Percentiles rank a stretch among this genome's conserved stretches.
Conservation (phyloP, 2,797 vertebrate genomes). For the Sebastes steindachneri region DNA sequence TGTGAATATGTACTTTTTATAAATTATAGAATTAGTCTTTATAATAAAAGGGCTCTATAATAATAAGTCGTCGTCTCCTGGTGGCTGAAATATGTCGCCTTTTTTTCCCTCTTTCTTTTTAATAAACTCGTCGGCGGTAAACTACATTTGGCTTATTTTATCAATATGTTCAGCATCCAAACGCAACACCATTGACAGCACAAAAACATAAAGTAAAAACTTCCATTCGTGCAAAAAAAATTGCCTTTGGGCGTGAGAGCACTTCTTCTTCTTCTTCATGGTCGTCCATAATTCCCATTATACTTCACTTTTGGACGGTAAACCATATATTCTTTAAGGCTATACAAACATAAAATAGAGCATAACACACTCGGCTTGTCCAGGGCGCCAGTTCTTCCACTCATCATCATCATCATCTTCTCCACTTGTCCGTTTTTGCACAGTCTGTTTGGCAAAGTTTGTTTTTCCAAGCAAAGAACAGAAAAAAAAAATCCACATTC, state of each 20-base stretch:
- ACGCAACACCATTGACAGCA: conserved; percentile 87
- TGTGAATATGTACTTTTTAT: conserved; percentile 86
- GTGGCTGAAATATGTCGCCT: conserved; percentile 83
- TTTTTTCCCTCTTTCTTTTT: conserved; percentile 81
- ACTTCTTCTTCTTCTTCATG: conserved; percentile 87
- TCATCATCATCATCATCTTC: conserved; percentile 72
- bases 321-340: conserved; percentile 91
- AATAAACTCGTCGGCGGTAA: conserved; percentile 82
- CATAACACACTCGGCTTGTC: conserved; percentile 83
- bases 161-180: conserved; percentile 88
- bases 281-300: conserved; percentile 87
- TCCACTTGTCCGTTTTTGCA: conserved; percentile 72
- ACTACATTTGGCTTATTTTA: conserved; percentile 84
- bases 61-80: conserved; percentile 56
- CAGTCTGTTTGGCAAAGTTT: conserved; percentile 82
- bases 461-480: conserved; percentile 81
- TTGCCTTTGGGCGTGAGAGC: conserved; percentile 92
- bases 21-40: conserved; percentile 76
- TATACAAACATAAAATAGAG: conserved; percentile 95
- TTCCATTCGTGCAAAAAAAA: conserved; percentile 95
- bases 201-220: conserved; percentile 80
- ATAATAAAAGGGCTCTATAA: conserved; percentile 77
- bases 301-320: conserved; percentile 86
- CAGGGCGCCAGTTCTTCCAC: conserved; percentile 76
- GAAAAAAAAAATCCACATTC: conserved; percentile 90